Evolutionary conservation across 2,113 vertebrate genomes (phyloP).

Genomic region (Cynocephalus volans): DNA sequence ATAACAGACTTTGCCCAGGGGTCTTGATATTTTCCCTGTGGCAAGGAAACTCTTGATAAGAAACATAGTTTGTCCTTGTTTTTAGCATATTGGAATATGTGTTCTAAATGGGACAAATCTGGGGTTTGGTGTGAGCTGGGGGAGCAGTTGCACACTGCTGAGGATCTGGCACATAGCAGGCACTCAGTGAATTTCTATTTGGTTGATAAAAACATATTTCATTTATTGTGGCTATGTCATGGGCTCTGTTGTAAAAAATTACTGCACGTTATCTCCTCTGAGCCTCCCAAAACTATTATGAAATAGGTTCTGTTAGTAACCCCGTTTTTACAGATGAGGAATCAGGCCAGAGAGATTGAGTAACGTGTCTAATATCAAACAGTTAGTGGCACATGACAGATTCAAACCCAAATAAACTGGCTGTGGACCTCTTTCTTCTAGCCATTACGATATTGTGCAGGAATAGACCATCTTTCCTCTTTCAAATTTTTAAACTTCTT

Average conservation of each 20-base stretch:
- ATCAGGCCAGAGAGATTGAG: background rate
- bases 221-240: background rate
- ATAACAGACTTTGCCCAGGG: background rate
- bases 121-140: background rate
- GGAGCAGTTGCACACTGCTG: background rate
- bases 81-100: background rate
- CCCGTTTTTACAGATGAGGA: constrained; percentile 23
- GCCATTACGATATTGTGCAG: background rate
- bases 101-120: background rate
- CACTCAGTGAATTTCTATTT: background rate
- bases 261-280: background rate
- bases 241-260: background rate
- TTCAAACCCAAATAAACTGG: background rate
- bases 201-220: background rate
- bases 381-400: background rate
- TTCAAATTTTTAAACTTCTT: background rate
- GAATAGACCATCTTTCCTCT: background rate
- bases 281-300: background rate
- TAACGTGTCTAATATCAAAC: background rate
- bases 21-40: background rate
- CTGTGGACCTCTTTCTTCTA: background rate
- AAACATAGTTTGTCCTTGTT: background rate
- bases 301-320: background rate
- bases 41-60: background rate
- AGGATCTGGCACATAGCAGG: background rate